These are phyloP conservation scores for Lepidocyrtinus sp. DNA, from an alignment of 2,888 invertebrate species.

Conservation along the genomic window DNA sequence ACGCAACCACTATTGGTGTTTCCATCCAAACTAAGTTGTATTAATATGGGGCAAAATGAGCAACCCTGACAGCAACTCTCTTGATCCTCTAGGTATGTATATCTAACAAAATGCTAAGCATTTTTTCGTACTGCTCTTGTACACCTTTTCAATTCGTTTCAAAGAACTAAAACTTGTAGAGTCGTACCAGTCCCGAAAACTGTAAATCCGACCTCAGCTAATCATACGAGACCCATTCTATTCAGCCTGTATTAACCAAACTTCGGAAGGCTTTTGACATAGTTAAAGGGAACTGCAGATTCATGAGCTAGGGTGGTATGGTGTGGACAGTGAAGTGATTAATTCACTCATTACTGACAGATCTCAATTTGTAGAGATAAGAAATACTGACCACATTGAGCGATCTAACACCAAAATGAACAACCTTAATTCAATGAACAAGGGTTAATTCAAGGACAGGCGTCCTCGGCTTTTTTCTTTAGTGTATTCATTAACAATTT, in stretches of 20 bases:
- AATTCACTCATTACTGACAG: conserved; percentile 19
- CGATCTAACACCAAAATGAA: neutral
- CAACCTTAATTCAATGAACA: no score
- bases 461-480: neutral
- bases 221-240: conserved; percentile 42
- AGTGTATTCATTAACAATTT: conserved; percentile 25
- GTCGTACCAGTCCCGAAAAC: conserved; percentile 43
- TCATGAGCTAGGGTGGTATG: conserved; percentile 40
- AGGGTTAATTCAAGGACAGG: conserved; percentile 29
- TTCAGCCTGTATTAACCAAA: conserved; percentile 38
- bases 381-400: neutral
- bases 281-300: conserved; percentile 19
- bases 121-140: neutral
- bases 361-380: conserved; percentile 19
- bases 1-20: no score
- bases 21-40: no score
- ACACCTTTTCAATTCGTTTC: neutral
- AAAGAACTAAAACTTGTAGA: conserved; percentile 34
- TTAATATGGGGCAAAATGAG: no score
- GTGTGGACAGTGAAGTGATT: conserved; percentile 8
- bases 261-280: conserved; percentile 41
- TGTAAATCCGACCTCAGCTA: conserved; percentile 8
- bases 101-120: neutral
- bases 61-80: neutral
- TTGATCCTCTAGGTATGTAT: conserved; percentile 24